phyloP scores from a whole-genome alignment of 2,888 invertebrate genomes.

The Ennomos quercinarius region DNA sequence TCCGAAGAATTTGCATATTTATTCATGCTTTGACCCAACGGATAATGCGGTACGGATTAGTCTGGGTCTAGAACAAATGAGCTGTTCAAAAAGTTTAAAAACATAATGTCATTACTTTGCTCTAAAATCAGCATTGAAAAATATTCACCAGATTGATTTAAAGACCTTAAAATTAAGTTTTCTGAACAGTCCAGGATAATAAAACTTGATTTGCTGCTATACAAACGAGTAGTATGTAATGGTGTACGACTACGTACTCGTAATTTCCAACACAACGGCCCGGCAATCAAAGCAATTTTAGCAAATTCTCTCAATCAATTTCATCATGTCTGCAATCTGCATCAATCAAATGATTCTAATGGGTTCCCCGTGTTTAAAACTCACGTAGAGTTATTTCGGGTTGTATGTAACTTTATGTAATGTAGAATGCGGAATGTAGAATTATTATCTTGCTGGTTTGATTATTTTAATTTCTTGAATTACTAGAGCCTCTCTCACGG shows the following conservation, averaged over 20 bases:
- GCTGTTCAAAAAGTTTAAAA: neutral
- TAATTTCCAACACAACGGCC: slow-evolving; percentile 10
- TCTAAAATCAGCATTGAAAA: no score
- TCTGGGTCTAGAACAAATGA: slow-evolving; percentile 1
- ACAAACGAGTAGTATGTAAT: no score
- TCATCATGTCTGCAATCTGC: slow-evolving; percentile 5
- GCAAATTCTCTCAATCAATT: slow-evolving; percentile 21
- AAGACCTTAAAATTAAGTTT: no score
- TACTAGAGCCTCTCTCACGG: no score
- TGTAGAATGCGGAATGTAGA: no score
- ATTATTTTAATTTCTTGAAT: no score
- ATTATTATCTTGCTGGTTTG: no score
- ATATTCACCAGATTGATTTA: no score
- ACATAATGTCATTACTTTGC: no score
- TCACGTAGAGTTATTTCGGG: neutral
- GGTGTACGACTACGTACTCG: neutral
- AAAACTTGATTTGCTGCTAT: no score
- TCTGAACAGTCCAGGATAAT: no score
- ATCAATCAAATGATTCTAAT: slow-evolving; percentile 13
- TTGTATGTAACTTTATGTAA: neutral
- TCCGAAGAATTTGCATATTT: slow-evolving; percentile 21
- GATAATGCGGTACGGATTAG: slow-evolving; percentile 7
- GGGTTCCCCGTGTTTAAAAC: slow-evolving; percentile 16
- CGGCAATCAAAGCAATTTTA: slow-evolving; percentile 25
- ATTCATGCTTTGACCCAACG: slow-evolving; percentile 33